Evolutionary conservation across 2,113 vertebrate genomes (phyloP), one percentile per base, ranked within the genome.

Genomic region (Tympanuchus pallidicinctus): DNA sequence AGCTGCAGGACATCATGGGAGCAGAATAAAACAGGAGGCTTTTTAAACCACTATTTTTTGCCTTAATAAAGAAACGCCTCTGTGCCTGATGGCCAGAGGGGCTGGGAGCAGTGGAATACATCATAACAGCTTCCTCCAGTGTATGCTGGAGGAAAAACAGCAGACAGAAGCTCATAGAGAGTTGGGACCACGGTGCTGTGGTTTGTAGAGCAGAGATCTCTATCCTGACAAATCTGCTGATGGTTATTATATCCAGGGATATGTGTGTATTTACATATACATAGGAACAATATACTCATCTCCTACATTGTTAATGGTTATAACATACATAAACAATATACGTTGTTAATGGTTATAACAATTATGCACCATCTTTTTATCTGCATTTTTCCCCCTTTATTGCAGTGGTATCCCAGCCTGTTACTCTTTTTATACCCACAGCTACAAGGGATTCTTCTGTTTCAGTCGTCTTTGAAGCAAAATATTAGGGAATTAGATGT

Each of bases 1-100:
- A 95, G 86, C 83, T 92, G 85, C 1, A 4, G 43, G 72, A 77
- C 65, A 61, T 82, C 6, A 5, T n/a, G 38, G 65, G 25, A 75
- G 22, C 1, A 64, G 72, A 67, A 78, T 65, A 86, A 83, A 91
- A 57, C 32, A 78, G 42, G 22, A 80, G 47, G 52, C 21, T 21
- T 78, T 81, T 83, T 52, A 61, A 93, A 69, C 34, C 20, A 47
- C 40, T 57, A 27, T 66, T 94, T 94, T 56, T 80, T 90, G 21
- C 52, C 45, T n/a, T 86, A 72, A 36, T 36, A 75, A 81, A 86
- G 72, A 73, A 60, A 89, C 43, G 34, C 63, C 22, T 48, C 34
- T 75, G 61, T 47, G 30, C 36, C 65, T 67, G 50, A n/a, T 47
- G 60, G 72, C 27, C 0, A 0, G 61, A 64, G 15, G 50, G 30